These are phyloP conservation scores for Altica lythri DNA, from an alignment of 2,888 invertebrate genomes.

Conservation along the genomic window DNA sequence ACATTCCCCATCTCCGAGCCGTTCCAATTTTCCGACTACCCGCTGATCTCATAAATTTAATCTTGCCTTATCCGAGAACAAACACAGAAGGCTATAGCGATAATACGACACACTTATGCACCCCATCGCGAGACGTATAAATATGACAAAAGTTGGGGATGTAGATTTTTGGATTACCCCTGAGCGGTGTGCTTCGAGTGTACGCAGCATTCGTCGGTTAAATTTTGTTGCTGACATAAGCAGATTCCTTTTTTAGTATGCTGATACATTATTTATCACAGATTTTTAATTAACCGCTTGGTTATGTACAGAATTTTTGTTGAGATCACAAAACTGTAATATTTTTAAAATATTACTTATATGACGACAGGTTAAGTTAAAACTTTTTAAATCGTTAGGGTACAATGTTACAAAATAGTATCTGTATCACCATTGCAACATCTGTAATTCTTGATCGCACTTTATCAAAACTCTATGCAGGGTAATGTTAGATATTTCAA, in stretches of 20 bases:
- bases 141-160: conserved; percentile 33
- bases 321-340: too few relatives aligned
- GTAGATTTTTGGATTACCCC: conserved; percentile 30
- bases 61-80: conserved; percentile 34
- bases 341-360: too few relatives aligned
- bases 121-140: conserved; percentile 32
- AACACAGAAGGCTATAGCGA: conserved; percentile 30
- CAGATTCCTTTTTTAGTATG: conserved; percentile 3
- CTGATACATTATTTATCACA: too few relatives aligned
- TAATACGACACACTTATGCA: conserved; percentile 35
- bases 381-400: too few relatives aligned
- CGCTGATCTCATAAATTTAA: conserved; percentile 33
- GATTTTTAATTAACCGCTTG: too few relatives aligned
- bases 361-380: too few relatives aligned
- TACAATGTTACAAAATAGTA: too few relatives aligned
- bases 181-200: neutral
- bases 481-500: too few relatives aligned
- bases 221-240: neutral
- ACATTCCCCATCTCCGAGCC: conserved; percentile 10
- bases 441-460: too few relatives aligned
- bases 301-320: too few relatives aligned
- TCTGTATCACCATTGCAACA: too few relatives aligned
- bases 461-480: too few relatives aligned
- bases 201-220: neutral
- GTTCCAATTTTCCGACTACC: conserved; percentile 27